Percentiles rank a stretch among this genome's conserved stretches.
Conservation (phyloP, 2,888 invertebrate species). For the Byasa hedistus region DNA sequence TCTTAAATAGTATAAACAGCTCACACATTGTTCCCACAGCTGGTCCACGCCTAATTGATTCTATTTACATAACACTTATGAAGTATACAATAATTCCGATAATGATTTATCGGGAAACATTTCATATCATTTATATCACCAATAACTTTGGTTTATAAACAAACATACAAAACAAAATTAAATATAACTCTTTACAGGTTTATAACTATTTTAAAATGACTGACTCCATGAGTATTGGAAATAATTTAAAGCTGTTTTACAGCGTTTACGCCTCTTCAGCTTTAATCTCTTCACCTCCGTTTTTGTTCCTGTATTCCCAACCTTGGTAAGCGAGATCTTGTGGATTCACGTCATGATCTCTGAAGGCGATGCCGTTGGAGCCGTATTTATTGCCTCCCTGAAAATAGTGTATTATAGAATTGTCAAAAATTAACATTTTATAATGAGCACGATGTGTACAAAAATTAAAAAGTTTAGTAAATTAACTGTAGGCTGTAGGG, state of each 20-base stretch:
- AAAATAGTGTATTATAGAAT: not conserved
- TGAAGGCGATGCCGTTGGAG: constrained; percentile 82
- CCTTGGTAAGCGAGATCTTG: constrained; percentile 88
- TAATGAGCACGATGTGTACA: not conserved
- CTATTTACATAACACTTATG: constrained; percentile 42
- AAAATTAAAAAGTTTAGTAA: too few relatives aligned
- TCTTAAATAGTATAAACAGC: too few relatives aligned
- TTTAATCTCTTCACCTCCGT: constrained; percentile 71
- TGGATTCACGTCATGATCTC: constrained; percentile 77
- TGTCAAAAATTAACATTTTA: not conserved
- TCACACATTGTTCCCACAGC: too few relatives aligned
- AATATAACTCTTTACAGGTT: not conserved
- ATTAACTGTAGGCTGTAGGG: too few relatives aligned
- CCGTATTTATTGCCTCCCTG: constrained; percentile 61
- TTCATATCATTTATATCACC: not conserved
- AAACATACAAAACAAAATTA: not conserved
- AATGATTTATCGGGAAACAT: constrained; percentile 12
- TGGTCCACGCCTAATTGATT: constrained; percentile 24
- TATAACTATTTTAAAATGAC: not conserved
- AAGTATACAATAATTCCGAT: constrained; percentile 36
- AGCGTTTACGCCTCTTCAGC: constrained; percentile 61
- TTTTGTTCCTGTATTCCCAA: constrained; percentile 83
- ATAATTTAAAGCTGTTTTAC: not conserved
- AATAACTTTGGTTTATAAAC: constrained; percentile 1
- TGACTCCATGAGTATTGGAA: not conserved